Evolutionary conservation across 2,888 invertebrate genomes (phyloP).

Genomic region (Drosophila picticornis): DNA sequence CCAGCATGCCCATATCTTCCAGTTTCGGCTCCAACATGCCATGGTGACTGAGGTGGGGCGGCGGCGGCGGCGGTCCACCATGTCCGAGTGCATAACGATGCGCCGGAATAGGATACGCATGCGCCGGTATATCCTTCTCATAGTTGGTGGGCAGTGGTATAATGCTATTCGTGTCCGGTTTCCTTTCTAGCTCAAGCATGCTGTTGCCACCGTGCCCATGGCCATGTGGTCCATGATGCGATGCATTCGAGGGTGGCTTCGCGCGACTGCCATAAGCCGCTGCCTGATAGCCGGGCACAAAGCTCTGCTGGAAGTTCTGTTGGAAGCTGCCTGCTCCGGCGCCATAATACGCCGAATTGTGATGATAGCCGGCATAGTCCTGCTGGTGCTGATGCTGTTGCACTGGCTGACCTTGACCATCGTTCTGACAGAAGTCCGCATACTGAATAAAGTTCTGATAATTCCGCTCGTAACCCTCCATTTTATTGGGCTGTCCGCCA

Average conservation of each 20-base stretch:
- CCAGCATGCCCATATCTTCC: slow-evolving; percentile 79
- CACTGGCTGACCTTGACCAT: slow-evolving; percentile 82
- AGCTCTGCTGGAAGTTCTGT: slow-evolving; percentile 84
- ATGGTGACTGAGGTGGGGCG: slow-evolving; percentile 71
- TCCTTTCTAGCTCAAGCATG: slow-evolving; percentile 83
- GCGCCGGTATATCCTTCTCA: slow-evolving; percentile 85
- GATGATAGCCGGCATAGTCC: slow-evolving; percentile 79
- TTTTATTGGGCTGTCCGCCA: slow-evolving; percentile 82
- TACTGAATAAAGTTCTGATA: slow-evolving; percentile 86
- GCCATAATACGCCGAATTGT: slow-evolving; percentile 83
- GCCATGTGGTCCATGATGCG: slow-evolving; percentile 51
- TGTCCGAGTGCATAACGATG: slow-evolving; percentile 82
- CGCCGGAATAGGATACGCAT: slow-evolving; percentile 85
- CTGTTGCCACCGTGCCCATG: slow-evolving; percentile 74
- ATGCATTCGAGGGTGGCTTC: slow-evolving; percentile 46
- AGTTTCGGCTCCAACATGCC: slow-evolving; percentile 82
- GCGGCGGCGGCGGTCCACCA: slow-evolving; percentile 71
- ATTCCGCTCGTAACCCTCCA: slow-evolving; percentile 85
- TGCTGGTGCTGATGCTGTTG: slow-evolving; percentile 78
- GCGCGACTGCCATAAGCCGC: slow-evolving; percentile 70
- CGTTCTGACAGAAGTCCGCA: slow-evolving; percentile 85
- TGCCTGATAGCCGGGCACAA: slow-evolving; percentile 83
- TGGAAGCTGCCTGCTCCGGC: slow-evolving; percentile 82
- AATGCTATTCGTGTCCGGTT: slow-evolving; percentile 83
- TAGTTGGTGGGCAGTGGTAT: slow-evolving; percentile 85